Evolutionary conservation across 1,140 invertebrate genomes (phyloP).

Genomic region (Chelonus insularis): DNA sequence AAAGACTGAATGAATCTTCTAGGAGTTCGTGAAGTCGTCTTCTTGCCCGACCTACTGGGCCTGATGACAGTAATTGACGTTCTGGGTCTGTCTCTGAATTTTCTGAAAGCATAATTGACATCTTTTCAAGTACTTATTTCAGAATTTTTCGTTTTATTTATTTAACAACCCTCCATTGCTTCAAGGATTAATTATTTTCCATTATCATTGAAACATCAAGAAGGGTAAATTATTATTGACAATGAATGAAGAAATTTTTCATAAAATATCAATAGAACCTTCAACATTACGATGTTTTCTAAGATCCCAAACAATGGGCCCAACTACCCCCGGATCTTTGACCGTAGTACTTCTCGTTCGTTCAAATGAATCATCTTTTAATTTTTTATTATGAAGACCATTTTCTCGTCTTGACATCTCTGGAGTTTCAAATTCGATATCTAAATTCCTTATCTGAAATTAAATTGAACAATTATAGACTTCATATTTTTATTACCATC

Average conservation of each 20-base stretch:
- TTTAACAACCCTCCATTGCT: constrained; percentile 10
- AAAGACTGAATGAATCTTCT: constrained; percentile 70
- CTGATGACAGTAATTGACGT: constrained; percentile 39
- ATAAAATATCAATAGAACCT: constrained; percentile 35
- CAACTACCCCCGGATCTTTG: constrained; percentile 81
- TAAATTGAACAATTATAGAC: no score
- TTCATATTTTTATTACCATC: no score
- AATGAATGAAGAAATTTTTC: neutral
- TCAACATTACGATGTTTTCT: constrained; percentile 54
- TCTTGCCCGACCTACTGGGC: constrained; percentile 62
- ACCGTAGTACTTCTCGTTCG: constrained; percentile 53
- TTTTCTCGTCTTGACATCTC: constrained; percentile 38
- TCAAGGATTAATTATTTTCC: no score
- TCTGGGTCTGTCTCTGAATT: constrained; percentile 40
- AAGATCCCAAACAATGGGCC: constrained; percentile 79
- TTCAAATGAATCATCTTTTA: constrained; percentile 36
- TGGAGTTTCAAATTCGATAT: constrained; percentile 48
- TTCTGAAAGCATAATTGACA: constrained; percentile 29
- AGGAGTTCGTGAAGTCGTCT: constrained; percentile 68
- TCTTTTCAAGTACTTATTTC: constrained; percentile 20
- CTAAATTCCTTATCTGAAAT: constrained; percentile 48
- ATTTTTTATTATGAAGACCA: constrained; percentile 21
- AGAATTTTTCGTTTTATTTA: neutral
- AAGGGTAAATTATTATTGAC: no score
- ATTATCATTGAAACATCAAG: no score